Evolutionary conservation across 2,113 vertebrate genomes (phyloP).

Genomic region (Pygoscelis adeliae): DNA sequence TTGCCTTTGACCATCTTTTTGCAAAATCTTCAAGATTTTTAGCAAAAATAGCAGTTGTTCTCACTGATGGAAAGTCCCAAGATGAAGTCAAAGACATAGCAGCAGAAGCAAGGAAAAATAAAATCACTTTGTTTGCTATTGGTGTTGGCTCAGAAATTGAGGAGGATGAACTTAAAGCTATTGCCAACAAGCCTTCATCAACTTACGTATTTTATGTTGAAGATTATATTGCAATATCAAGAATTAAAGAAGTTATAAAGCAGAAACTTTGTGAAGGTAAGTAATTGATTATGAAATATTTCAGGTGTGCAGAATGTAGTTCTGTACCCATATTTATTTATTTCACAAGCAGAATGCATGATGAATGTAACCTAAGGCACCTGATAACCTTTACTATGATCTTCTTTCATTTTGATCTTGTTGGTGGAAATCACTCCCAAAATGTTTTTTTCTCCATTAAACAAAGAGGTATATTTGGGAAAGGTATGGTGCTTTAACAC

Average conservation of each 20-base stretch:
- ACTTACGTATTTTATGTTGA: constrained; percentile 95
- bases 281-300: background rate
- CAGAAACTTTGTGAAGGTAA: constrained; percentile 98
- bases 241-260: constrained; percentile 94
- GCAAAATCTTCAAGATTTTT: constrained; percentile 89
- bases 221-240: constrained; percentile 95
- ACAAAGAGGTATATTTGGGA: background rate
- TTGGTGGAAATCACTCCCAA: background rate
- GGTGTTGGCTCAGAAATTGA: constrained; percentile 92
- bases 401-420: background rate
- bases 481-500: background rate
- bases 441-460: background rate
- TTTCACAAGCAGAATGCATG: background rate
- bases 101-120: constrained; percentile 89
- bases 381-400: background rate
- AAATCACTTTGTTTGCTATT: constrained; percentile 93
- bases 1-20: constrained; percentile 90
- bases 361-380: background rate
- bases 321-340: background rate
- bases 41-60: constrained; percentile 93
- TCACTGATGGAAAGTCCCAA: constrained; percentile 96
- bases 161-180: constrained; percentile 86
- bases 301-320: background rate
- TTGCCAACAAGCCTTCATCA: constrained; percentile 93
- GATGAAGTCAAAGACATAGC: constrained; percentile 90